Base-by-base conservation (phyloP, 2,797 vertebrate genomes). In the Myotis daubentonii region DNA sequence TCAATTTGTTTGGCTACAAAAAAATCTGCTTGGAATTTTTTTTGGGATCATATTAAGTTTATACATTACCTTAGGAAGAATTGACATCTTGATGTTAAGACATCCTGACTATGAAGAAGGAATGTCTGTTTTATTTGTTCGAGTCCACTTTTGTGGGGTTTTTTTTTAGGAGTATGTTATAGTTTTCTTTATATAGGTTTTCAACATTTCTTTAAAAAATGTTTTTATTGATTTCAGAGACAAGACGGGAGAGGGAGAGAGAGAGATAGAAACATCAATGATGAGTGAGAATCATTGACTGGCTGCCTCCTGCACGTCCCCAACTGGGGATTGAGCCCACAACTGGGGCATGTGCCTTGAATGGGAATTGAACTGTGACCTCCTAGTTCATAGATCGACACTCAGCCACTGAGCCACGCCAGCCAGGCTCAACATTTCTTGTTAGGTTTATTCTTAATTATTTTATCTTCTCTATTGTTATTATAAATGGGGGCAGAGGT, bases 401-500 rank as follows among this genome's bases (percentile, higher is more conserved):
- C n/a, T 66, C 65, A 66, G 17, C n/a, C n/a, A 33, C 16, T 66
- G 65, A 66, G 30, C n/a, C 65, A 66, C 19, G 8, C 65, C 65
- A 33, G 65, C n/a, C 65, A 66, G n/a, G n/a, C n/a, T 66, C 28
- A 62, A 30, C 60, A 30, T 80, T 83, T 93, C 36, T 89, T 87
- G 15, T 91, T 94, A 71, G 22, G 8, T 82, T 96, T 94, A 66
- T 75, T 90, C 30, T 44, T n/a, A 78, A 90, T 36, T 49, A 78
- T 71, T 85, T 68, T 23, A 38, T 90, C 60, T 96, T 86, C 87
- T n/a, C 81, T 70, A 36, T 68, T 72, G 36, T 68, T 84, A 0
- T 78, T 55, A 41, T 51, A 94, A 81, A 65, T 36, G 41, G 16
- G 49, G 47, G 28, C 11, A 17, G 49, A 57, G 25, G 22, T 49